Evolutionary conservation across 2,797 vertebrate genomes (phyloP), one percentile per base, ranked within the genome.

Genomic region (Xenentodon cancila): DNA sequence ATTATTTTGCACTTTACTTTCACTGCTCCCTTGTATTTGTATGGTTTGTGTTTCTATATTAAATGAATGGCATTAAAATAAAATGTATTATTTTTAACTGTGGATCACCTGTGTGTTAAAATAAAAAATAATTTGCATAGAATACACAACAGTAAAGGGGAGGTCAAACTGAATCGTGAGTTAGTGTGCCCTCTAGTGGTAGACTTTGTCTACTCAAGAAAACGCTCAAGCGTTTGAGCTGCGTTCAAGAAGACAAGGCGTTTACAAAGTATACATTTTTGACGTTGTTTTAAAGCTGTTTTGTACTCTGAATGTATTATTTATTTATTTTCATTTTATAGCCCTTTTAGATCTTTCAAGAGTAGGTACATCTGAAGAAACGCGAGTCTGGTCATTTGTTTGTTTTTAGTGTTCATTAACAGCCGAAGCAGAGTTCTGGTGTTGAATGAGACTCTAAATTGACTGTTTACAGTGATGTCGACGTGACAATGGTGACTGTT

Each of bases 1-100:
- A 81, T 30, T 69, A 84, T 82, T 82, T 84, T 89, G 91, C 91
- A 91, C 91, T 91, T 91, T 91, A 91, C 82, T 73, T 71, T 25
- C 5, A 8, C 72, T 68, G 25, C 21, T 85, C 47, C 22, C 15
- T n/a, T 74, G 43, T 72, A 55, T 80, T 82, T 86, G 56, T 74
- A 67, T 52, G 71, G 53, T 80, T 50, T 79, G 44, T 83, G 55
- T 56, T 53, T 77, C 44, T 75, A 75, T 59, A 34, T 69, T 32
- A 51, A 75, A 71, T 80, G 9, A 75, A 73, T 75, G 37, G 59
- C 1, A 65, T 72, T 16, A 59, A 79, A 87, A 79, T 79, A 68
- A 82, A 85, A 65, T 34, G 0, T 19, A 42, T 68, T 46, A 60
- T 88, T 88, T 84, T 12, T 77, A 71, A 57, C 25, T 45, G 7